Conservation (phyloP, 2,113 vertebrate species). For the Girardinichthys multiradiatus region DNA sequence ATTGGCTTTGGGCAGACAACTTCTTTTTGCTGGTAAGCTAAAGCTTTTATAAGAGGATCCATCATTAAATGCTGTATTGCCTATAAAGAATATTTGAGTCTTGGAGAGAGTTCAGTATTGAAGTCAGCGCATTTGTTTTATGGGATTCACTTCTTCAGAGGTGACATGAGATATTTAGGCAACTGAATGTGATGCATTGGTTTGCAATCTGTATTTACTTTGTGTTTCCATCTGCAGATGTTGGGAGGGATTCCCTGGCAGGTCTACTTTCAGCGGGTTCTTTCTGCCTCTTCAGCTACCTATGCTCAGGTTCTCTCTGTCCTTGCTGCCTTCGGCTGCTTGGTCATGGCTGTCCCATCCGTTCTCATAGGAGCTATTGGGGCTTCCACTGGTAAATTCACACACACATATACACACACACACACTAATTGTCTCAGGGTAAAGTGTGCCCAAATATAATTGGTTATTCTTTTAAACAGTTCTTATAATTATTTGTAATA, state of each 20-base stretch:
- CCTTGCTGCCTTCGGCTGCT: slow-evolving; percentile 93
- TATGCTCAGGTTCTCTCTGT: slow-evolving; percentile 98
- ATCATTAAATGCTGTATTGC: neutral
- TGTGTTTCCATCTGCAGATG: slow-evolving; percentile 84
- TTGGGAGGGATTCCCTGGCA: slow-evolving; percentile 98
- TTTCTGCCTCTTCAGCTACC: slow-evolving; percentile 95
- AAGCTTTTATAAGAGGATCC: neutral
- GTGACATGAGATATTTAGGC: neutral
- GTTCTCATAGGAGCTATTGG: slow-evolving; percentile 95
- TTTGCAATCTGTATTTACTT: slow-evolving; percentile 57
- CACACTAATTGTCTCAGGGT: no score
- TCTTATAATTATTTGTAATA: no score
- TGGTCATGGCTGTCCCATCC: slow-evolving; percentile 94
- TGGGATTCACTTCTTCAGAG: no score
- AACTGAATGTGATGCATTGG: slow-evolving; percentile 29
- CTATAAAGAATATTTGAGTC: neutral
- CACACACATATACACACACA: slow-evolving; percentile 5
- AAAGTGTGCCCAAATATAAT: no score
- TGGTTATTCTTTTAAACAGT: no score
- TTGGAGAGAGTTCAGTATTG: neutral
- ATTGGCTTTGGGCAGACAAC: slow-evolving; percentile 92
- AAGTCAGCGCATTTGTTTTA: neutral
- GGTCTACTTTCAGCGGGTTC: slow-evolving; percentile 97
- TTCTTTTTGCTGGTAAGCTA: slow-evolving; percentile 90
- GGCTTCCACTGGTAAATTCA: slow-evolving; percentile 89